Percentiles rank a stretch among this genome's conserved stretches.
Evolutionary conservation across 2,113 vertebrate genomes (phyloP).

Genomic region (Tor tambroides): DNA sequence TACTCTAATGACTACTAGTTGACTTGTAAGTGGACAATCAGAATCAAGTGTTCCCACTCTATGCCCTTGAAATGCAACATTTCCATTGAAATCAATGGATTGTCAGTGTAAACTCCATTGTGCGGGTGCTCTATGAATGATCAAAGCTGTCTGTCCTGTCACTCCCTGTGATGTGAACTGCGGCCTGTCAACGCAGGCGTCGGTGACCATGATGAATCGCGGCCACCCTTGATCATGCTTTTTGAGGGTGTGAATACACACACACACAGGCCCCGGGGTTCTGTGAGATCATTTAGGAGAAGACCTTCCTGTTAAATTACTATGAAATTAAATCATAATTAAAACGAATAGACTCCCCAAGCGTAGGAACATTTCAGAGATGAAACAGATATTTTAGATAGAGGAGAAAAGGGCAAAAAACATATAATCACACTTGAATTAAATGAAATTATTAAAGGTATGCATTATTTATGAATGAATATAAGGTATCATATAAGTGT

Average conservation of each 20-base stretch:
- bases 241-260: not conserved
- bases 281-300: slow-evolving; percentile 26
- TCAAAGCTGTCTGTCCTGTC: not conserved
- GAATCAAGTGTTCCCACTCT: too few species aligned
- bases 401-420: slow-evolving; percentile 16
- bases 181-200: not conserved
- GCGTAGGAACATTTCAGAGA: slow-evolving; percentile 19
- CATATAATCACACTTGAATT: slow-evolving; percentile 17
- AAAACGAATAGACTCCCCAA: slow-evolving; percentile 38
- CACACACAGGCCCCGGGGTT: not conserved
- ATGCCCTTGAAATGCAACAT: too few species aligned
- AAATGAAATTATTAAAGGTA: slow-evolving; percentile 1
- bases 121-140: not conserved
- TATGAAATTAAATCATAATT: slow-evolving; percentile 50
- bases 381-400: slow-evolving; percentile 21
- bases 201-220: slow-evolving; percentile 29
- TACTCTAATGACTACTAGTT: too few species aligned
- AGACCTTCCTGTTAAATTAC: slow-evolving; percentile 38
- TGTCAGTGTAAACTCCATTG: not conserved
- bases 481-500: not conserved
- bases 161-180: too few species aligned
- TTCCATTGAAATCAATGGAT: not conserved
- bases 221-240: slow-evolving; percentile 1
- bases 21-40: too few species aligned
- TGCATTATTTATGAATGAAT: slow-evolving; percentile 20